phyloP scores from a whole-genome alignment of 2,888 invertebrate species.

The Hypolimnas misippus region DNA sequence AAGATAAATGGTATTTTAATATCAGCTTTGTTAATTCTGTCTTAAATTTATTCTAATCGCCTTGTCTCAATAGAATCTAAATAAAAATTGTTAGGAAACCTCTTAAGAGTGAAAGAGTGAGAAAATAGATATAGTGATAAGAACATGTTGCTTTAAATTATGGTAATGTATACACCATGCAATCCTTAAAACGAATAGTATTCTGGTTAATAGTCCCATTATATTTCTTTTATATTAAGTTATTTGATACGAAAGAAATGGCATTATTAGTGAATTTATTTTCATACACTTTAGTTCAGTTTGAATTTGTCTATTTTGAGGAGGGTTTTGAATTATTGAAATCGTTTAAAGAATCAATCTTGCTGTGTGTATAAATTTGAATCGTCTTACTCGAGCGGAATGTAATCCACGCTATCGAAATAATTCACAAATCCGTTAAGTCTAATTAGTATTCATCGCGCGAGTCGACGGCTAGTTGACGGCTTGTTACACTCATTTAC shows the following conservation, averaged over 20 bases:
- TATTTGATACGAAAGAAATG: not conserved
- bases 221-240: too few species aligned
- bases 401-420: slow-evolving; percentile 12
- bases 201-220: too few species aligned
- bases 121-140: too few species aligned
- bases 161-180: too few species aligned
- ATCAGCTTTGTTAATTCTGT: not conserved
- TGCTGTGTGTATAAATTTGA: not conserved
- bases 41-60: not conserved
- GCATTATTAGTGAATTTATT: too few species aligned
- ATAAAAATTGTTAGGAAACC: not conserved
- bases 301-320: not conserved
- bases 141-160: too few species aligned
- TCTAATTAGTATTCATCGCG: slow-evolving; percentile 65
- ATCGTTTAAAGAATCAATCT: not conserved
- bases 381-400: not conserved
- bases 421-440: slow-evolving; percentile 50
- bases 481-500: slow-evolving; percentile 28
- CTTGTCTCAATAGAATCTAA: not conserved
- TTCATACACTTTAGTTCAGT: too few species aligned
- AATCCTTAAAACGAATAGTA: too few species aligned
- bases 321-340: not conserved
- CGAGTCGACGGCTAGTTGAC: slow-evolving; percentile 42
- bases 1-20: slow-evolving; percentile 3
- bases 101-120: too few species aligned